phyloP scores from a whole-genome alignment of 2,113 vertebrate species.

The Sorex araneus region DNA sequence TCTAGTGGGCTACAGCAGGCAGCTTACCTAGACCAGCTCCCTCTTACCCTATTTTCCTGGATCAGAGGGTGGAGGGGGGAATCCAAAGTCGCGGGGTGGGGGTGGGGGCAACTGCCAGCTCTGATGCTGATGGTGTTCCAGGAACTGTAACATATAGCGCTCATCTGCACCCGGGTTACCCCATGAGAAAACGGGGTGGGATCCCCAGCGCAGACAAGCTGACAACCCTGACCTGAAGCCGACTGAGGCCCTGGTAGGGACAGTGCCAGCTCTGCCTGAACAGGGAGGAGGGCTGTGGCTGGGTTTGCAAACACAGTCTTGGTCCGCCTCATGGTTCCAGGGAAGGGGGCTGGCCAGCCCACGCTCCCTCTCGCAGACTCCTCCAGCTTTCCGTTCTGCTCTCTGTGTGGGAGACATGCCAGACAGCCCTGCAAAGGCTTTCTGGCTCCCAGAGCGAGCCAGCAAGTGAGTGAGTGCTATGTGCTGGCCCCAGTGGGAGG shows the following conservation, averaged over 20 bases:
- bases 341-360: constrained; percentile 63
- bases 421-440: constrained; percentile 70
- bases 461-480: background rate
- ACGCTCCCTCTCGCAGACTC: constrained; percentile 51
- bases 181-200: background rate
- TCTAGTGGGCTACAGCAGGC: accelerated
- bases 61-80: background rate
- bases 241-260: background rate
- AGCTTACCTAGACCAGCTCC: background rate
- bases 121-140: accelerated
- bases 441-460: constrained; percentile 1
- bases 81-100: no score
- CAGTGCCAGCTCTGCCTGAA: background rate
- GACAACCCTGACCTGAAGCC: background rate
- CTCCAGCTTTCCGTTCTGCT: background rate
- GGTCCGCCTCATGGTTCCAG: constrained; percentile 38
- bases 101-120: background rate
- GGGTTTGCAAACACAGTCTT: constrained; percentile 69
- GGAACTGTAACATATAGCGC: background rate
- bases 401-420: constrained; percentile 77
- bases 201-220: background rate
- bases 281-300: background rate
- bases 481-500: constrained; percentile 72
- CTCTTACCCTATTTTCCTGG: background rate
- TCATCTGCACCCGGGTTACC: background rate